Evolutionary conservation across 92 coral and sea anemone species (phyloP).

Genomic region (Muricea muricata): DNA sequence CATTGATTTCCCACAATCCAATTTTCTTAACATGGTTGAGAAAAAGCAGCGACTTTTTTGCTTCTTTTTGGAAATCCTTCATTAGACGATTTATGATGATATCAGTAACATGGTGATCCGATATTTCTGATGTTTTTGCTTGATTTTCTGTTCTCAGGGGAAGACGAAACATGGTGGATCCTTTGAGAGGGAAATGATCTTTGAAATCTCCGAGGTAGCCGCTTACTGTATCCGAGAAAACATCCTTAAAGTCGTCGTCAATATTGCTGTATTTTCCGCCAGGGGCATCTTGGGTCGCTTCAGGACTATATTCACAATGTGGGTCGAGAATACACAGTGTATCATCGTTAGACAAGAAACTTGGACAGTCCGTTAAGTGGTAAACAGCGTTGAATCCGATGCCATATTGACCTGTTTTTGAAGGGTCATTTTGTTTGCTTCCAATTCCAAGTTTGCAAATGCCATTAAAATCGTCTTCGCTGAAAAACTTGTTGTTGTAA

Average conservation of each 20-base stretch:
- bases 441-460: constrained; percentile 85
- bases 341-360: constrained; percentile 69
- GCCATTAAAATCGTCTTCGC: constrained; percentile 71
- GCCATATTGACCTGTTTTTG: constrained; percentile 93
- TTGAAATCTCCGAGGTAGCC: constrained; percentile 72
- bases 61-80: constrained; percentile 58
- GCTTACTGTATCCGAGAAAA: constrained; percentile 70
- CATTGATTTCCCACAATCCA: constrained; percentile 70
- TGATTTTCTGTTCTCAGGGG: constrained; percentile 63
- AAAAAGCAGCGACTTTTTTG: constrained; percentile 76
- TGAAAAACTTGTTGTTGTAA: constrained; percentile 77
- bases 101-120: constrained; percentile 34
- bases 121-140: constrained; percentile 67
- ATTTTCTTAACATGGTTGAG: constrained; percentile 77
- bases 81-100: constrained; percentile 52
- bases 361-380: constrained; percentile 82
- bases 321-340: constrained; percentile 85
- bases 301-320: constrained; percentile 73
- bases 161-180: constrained; percentile 81
- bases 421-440: constrained; percentile 83
- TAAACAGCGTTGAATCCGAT: constrained; percentile 90
- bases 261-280: constrained; percentile 66
- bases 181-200: constrained; percentile 38
- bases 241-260: constrained; percentile 31
- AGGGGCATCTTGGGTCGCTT: constrained; percentile 61